Base-by-base conservation (phyloP, 2,113 vertebrate genomes). In the Sialia sialis region DNA sequence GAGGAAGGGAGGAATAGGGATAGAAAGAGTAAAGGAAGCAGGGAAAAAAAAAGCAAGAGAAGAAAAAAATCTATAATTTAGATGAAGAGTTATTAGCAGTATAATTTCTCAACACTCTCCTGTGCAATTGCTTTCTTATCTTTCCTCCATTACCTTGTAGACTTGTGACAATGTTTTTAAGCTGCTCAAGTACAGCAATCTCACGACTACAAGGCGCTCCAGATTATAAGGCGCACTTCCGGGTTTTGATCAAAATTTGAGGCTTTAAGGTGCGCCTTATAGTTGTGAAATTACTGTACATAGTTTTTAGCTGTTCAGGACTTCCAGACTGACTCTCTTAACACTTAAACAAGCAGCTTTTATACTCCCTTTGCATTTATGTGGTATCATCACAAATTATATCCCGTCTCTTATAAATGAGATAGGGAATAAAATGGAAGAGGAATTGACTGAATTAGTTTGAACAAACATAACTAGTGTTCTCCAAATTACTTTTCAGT, bases 331-430 rank as follows among this genome's bases (percentile, higher is more conserved):
- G 43, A 51, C 16, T 74, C 14, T 56, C 14, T 43, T 59, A 70
- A 74, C 7, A 54, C 13, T 19, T 67, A 25, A 55, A 72, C 16
- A 34, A 22, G 17, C 18, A 64, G 13, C 18, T 49, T 58, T 77
- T 66, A 30, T 58, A 11, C 6, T 52, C 2, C 21, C 3, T 1
- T 74, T 72, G 51, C 21, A 59, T 2, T 1, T 39, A 46, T 2
- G 0, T 6, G 8, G 2, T 15, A 67, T 13, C 18, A 52, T 63
- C 10, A 30, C 55, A 70, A 84, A 67, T 36, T 2, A 22, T 48
- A 68, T 46, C 9, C 16, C 32, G 4, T 46, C 26, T 68, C 21
- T 58, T 84, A 36, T 36, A 67, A 75, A 48, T 67, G 58, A 91
- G 18, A 21, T 51, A 59, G 4, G 8, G 14, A 84, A 70, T 75